Percentiles rank a stretch among this genome's conserved stretches.
phyloP scores from a whole-genome alignment of 2,797 vertebrate species.

The Knipowitschia caucasica region DNA sequence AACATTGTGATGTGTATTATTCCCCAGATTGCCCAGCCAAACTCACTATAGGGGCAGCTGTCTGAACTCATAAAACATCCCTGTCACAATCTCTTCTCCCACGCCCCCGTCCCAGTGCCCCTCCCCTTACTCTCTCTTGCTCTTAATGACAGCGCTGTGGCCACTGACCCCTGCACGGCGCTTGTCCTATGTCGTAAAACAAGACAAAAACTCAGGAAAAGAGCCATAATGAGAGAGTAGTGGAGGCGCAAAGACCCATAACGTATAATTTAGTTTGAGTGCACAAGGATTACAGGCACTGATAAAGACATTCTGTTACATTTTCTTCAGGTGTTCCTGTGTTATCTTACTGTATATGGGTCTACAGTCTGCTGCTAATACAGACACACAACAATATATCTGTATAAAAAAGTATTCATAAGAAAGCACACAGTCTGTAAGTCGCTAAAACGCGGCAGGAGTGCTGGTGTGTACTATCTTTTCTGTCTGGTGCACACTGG shows the following conservation, averaged over 20 bases:
- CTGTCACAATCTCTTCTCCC: not conserved
- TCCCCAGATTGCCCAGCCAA: too few species aligned
- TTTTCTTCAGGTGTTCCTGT: not conserved
- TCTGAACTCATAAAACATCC: too few species aligned
- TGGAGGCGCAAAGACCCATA: not conserved
- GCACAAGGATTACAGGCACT: not conserved
- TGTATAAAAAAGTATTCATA: too few species aligned
- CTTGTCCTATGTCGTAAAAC: constrained; percentile 5
- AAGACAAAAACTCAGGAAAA: not conserved
- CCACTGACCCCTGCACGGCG: not conserved
- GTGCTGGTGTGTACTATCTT: too few species aligned
- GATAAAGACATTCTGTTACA: not conserved
- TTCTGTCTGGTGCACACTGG: too few species aligned
- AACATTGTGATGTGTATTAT: too few species aligned
- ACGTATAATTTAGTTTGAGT: not conserved
- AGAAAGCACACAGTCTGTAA: too few species aligned
- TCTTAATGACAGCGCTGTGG: not conserved
- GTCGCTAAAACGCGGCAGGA: too few species aligned
- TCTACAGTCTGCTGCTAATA: not conserved
- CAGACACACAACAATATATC: too few species aligned
- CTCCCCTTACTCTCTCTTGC: not conserved
- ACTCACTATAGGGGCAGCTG: too few species aligned
- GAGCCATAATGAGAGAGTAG: not conserved
- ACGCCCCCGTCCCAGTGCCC: not conserved
- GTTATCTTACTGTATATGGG: not conserved